Evolutionary conservation across 2,888 invertebrate genomes (phyloP).

Genomic region (Nomada hirtipes): DNA sequence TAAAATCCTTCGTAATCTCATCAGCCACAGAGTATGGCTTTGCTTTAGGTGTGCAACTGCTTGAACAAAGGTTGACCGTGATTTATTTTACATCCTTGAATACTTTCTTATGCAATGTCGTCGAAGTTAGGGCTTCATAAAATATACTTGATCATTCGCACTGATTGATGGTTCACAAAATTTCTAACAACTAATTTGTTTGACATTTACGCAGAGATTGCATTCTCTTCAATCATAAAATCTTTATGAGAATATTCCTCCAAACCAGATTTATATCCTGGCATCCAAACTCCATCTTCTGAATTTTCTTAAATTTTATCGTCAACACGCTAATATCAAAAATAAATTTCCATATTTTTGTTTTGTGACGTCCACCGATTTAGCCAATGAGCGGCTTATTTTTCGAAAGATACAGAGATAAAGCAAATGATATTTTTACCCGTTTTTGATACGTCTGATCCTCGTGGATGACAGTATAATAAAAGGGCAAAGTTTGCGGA

Average conservation of each 20-base stretch:
- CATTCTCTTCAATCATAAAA: background rate
- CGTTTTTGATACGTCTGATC: background rate
- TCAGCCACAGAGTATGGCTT: slow-evolving; percentile 6
- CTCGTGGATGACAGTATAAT: slow-evolving; percentile 26
- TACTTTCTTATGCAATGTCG: background rate
- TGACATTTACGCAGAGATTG: background rate
- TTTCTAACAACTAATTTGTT: background rate
- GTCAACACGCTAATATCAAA: too few species aligned
- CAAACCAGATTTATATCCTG: too few species aligned
- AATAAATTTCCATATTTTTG: too few species aligned
- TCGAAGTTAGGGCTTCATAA: background rate
- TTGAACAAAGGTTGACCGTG: slow-evolving; percentile 4
- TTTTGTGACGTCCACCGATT: too few species aligned
- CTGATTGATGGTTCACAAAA: background rate
- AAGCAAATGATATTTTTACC: slow-evolving; percentile 5
- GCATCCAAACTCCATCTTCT: too few species aligned
- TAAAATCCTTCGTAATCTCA: slow-evolving; percentile 11
- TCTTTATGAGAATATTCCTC: too few species aligned
- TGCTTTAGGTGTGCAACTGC: background rate
- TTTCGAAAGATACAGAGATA: too few species aligned
- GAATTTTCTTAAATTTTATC: too few species aligned
- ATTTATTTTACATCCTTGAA: slow-evolving; percentile 2
- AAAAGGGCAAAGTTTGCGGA: slow-evolving; percentile 45
- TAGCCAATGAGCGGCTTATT: too few species aligned
- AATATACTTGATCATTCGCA: background rate